These are phyloP conservation scores for Trachelus iudaicus DNA, from an alignment of 2,888 invertebrate species.

Conservation along the genomic window DNA sequence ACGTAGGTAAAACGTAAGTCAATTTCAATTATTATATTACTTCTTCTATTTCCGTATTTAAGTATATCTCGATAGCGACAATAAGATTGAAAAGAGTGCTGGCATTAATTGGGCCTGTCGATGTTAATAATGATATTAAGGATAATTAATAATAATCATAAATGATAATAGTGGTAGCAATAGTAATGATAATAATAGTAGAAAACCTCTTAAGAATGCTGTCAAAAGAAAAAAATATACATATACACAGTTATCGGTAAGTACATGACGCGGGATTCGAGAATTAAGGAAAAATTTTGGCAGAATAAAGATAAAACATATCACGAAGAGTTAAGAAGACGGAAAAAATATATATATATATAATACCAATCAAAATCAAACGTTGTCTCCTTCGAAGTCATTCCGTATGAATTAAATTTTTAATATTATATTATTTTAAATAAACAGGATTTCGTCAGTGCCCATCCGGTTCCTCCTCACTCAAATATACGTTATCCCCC, in stretches of 20 bases:
- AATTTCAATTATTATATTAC: background rate
- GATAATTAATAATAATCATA: background rate
- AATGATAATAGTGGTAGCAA: background rate
- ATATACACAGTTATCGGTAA: background rate
- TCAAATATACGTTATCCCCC: constrained; percentile 14
- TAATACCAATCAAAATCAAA: background rate
- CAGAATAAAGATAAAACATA: background rate
- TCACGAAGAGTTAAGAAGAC: background rate
- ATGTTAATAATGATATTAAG: background rate
- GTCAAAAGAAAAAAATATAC: background rate
- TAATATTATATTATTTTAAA: constrained; percentile 12
- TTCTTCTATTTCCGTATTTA: background rate
- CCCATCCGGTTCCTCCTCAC: constrained; percentile 1
- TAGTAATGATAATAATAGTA: background rate
- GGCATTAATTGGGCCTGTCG: background rate
- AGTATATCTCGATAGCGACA: background rate
- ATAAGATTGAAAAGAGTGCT: background rate
- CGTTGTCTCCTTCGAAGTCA: constrained; percentile 8
- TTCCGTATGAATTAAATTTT: background rate
- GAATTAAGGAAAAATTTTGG: background rate
- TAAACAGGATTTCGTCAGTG: background rate
- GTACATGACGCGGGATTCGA: background rate
- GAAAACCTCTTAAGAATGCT: background rate
- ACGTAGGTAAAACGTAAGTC: background rate
- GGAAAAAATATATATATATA: background rate